A percentile compares a stretch with the other conserved stretches of the same genome.
These are phyloP conservation scores for Platycheirus albimanus DNA, from an alignment of 2,888 invertebrate species.

Conservation along the genomic window DNA sequence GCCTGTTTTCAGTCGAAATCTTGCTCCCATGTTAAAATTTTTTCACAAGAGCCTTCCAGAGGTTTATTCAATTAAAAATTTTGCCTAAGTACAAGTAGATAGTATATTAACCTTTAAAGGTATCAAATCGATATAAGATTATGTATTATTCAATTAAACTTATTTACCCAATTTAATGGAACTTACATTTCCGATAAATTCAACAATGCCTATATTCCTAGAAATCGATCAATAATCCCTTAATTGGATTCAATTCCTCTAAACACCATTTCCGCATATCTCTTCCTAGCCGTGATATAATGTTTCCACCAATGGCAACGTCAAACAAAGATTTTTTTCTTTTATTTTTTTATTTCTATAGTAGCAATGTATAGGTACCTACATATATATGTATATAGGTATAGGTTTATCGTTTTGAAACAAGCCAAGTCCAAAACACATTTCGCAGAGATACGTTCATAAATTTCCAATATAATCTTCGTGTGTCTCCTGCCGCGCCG, in stretches of 20 bases:
- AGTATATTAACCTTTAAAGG: too few relatives aligned
- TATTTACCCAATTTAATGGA: too few relatives aligned
- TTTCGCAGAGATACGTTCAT: neutral
- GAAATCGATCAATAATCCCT: neutral
- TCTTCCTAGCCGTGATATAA: neutral
- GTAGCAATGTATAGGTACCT: neutral
- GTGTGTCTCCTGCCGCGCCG: too few relatives aligned
- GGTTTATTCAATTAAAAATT: too few relatives aligned
- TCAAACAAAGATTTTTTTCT: neutral
- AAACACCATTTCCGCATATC: neutral
- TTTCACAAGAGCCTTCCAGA: too few relatives aligned
- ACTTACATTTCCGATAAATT: too few relatives aligned
- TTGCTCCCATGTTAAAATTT: too few relatives aligned
- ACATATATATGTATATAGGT: neutral
- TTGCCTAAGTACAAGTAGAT: too few relatives aligned
- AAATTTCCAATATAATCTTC: constrained; percentile 12
- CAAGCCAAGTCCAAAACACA: constrained; percentile 19
- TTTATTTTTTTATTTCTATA: neutral
- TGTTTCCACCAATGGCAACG: neutral
- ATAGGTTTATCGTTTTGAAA: neutral
- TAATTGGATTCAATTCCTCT: constrained; percentile 5
- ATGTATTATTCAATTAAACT: too few relatives aligned
- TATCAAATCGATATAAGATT: too few relatives aligned
- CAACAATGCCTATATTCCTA: too few relatives aligned
- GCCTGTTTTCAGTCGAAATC: too few relatives aligned